Base-by-base conservation (phyloP, 1,140 invertebrate species). In the Pseudachorutes palmiensis region DNA sequence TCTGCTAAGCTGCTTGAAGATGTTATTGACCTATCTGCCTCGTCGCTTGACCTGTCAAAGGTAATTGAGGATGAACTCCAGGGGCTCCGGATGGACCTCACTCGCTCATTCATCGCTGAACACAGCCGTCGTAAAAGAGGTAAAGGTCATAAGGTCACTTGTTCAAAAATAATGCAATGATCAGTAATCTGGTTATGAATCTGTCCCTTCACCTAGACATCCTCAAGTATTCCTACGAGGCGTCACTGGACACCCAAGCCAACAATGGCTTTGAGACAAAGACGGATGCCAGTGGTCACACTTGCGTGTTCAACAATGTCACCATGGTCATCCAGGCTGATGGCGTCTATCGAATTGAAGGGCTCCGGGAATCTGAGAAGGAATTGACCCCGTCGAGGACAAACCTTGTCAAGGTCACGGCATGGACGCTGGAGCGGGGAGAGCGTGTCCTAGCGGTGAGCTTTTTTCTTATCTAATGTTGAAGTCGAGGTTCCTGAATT, bases 31-130 rank as follows among this genome's bases (percentile, higher is more conserved):
- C n/a, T n/a, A n/a, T n/a, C n/a, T n/a, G n/a, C n/a, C n/a, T n/a
- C n/a, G n/a, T n/a, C n/a, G n/a, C 24, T 31, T 31, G 62, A 64
- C 22, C 24, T 58, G 33, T 22, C 26, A 2, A 58, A 65, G 36
- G 22, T 67, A 30, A 24, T 70, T 3, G 65, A 66, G 30, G 68
- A 70, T 31, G 64, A 70, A 33, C 33, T 67, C 24, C 64, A 70
- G 28, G 22, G 45, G 36, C 32, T 70, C 49, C 61, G 59, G 12
- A 45, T 70, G 61, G 60, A 70, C 29, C 33, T 70, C 33, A 67
- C 65, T 1, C 62, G 65, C 26, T 66, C 64, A 2, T 70, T 66
- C 30, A 65, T 70, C 33, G 49, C 32, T 2, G 14, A 58, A 24
- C 64, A 66, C 55, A 66, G n/a, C 2, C 59, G 65, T 2, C 29